Conservation (phyloP, 2,113 vertebrate species). For the Zeus faber region DNA sequence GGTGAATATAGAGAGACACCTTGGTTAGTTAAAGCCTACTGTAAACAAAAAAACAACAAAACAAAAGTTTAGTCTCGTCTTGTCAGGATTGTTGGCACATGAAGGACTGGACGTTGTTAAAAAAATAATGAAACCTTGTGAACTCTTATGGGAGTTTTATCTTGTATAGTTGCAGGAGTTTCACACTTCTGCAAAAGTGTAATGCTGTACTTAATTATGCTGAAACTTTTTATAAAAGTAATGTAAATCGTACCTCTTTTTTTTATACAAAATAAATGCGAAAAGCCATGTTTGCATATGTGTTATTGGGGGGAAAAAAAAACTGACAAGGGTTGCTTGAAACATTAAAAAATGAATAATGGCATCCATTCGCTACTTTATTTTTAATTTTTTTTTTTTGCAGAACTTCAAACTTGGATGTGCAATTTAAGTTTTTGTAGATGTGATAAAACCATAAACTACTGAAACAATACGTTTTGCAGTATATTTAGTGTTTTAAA, state of each 20-base stretch:
- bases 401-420: no score
- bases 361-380: no score
- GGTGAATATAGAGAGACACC: slow-evolving; percentile 88
- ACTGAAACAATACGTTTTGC: no score
- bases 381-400: no score
- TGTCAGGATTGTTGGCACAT: slow-evolving; percentile 86
- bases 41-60: no score
- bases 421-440: no score
- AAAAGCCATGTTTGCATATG: slow-evolving; percentile 86
- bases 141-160: slow-evolving; percentile 90
- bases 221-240: slow-evolving; percentile 99
- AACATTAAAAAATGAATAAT: not conserved
- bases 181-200: slow-evolving; percentile 91
- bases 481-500: no score
- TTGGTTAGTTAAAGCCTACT: slow-evolving; percentile 90
- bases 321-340: not conserved
- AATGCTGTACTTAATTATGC: slow-evolving; percentile 98
- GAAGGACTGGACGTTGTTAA: slow-evolving; percentile 88
- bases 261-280: slow-evolving; percentile 98
- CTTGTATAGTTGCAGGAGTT: slow-evolving; percentile 98
- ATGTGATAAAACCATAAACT: no score
- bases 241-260: slow-evolving; percentile 98
- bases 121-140: slow-evolving; percentile 84
- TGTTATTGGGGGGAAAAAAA: slow-evolving; percentile 57
- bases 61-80: slow-evolving; percentile 82